phyloP scores from a whole-genome alignment of 2,888 invertebrate genomes.

The Eupithecia abbreviata region DNA sequence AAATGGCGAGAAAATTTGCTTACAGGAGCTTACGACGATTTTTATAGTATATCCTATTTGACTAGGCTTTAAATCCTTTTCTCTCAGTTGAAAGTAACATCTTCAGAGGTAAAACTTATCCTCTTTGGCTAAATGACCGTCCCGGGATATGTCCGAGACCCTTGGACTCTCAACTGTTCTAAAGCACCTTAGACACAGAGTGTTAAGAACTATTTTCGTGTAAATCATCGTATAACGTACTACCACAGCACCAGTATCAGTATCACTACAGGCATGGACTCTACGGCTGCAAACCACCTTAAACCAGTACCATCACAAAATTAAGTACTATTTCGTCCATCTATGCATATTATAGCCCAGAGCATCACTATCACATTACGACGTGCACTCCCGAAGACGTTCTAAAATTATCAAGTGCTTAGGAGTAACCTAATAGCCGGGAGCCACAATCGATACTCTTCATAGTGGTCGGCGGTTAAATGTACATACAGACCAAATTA shows the following conservation, averaged over 20 bases:
- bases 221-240: background rate
- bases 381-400: slow-evolving; percentile 51
- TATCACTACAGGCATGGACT: background rate
- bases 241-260: background rate
- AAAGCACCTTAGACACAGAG: background rate
- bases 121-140: background rate
- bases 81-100: background rate
- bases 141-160: slow-evolving; percentile 3
- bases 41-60: background rate
- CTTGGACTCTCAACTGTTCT: slow-evolving; percentile 3
- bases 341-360: background rate
- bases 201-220: background rate
- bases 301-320: background rate
- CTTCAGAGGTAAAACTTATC: background rate
- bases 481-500: slow-evolving; percentile 33
- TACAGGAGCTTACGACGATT: background rate
- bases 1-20: background rate
- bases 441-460: slow-evolving; percentile 58
- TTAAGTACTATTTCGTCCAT: background rate
- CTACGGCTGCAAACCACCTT: background rate
- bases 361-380: slow-evolving; percentile 28
- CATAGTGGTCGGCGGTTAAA: slow-evolving; percentile 31
- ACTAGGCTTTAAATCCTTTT: slow-evolving; percentile 9
- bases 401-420: slow-evolving; percentile 68
- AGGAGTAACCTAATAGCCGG: slow-evolving; percentile 66